Evolutionary conservation across 30 jellyfish, hydroid and myxozoan genomes (phyloP).

Genomic region (Aurelia aurita): DNA sequence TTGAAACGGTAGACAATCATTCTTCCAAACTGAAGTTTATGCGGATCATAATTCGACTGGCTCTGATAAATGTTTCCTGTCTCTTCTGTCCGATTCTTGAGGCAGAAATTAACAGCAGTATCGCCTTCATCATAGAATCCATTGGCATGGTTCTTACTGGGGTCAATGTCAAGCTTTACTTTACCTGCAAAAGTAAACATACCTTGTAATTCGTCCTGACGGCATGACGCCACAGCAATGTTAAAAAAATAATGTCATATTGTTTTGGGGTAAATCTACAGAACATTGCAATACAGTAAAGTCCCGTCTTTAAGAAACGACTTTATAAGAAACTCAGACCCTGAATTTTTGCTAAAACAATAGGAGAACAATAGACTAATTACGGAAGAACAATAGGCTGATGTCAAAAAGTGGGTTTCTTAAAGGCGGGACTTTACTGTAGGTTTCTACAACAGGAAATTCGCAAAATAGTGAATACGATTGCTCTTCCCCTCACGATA

Average conservation of each 20-base stretch:
- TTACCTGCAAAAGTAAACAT: slow-evolving; percentile 58
- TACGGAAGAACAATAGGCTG: too few species aligned
- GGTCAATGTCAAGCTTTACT: slow-evolving; percentile 47
- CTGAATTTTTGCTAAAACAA: too few species aligned
- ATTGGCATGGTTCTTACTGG: slow-evolving; percentile 28
- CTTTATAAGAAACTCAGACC: too few species aligned
- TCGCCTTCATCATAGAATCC: slow-evolving; percentile 98
- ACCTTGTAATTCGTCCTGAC: not conserved
- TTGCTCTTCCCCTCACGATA: too few species aligned
- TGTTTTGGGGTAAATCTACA: too few species aligned
- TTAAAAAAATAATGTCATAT: not conserved
- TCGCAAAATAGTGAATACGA: too few species aligned
- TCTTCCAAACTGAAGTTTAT: slow-evolving; percentile 80
- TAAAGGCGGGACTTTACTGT: too few species aligned
- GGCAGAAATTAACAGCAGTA: slow-evolving; percentile 90
- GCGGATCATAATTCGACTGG: slow-evolving; percentile 75
- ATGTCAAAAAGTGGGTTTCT: too few species aligned
- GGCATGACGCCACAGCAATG: not conserved
- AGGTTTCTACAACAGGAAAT: too few species aligned
- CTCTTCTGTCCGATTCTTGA: slow-evolving; percentile 62
- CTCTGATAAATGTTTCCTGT: slow-evolving; percentile 57
- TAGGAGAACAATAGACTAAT: too few species aligned
- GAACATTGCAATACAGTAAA: too few species aligned
- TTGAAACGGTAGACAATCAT: slow-evolving; percentile 85
- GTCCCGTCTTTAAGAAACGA: too few species aligned